These are phyloP conservation scores for Platalea minor DNA, from an alignment of 2,797 vertebrate genomes.

Conservation along the genomic window DNA sequence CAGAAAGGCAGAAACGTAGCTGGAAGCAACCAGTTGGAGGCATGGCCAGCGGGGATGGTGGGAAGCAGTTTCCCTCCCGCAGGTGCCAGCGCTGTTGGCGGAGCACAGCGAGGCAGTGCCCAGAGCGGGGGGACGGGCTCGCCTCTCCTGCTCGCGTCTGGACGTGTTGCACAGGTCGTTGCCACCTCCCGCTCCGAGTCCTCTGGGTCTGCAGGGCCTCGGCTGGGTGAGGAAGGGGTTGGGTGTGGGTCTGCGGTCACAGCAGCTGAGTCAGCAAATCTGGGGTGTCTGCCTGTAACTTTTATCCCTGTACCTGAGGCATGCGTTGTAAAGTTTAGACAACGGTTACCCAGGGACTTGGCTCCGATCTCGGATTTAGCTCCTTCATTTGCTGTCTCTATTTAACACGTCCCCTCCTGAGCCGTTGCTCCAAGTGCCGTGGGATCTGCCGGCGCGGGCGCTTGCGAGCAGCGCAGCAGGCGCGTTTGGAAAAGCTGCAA, in stretches of 20 bases:
- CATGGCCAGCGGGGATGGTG: rapidly evolving
- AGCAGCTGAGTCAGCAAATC: rapidly evolving
- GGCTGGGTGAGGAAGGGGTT: not conserved
- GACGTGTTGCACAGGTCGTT: not conserved
- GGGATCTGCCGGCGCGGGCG: not conserved
- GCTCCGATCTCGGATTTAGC: not conserved
- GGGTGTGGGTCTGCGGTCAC: not conserved
- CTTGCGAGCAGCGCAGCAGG: not conserved
- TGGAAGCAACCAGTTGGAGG: not conserved
- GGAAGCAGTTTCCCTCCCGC: not conserved
- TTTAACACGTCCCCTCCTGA: not conserved
- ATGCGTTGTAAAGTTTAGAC: rapidly evolving
- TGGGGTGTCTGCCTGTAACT: not conserved
- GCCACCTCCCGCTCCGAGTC: not conserved
- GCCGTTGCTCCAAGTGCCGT: not conserved
- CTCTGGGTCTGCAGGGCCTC: not conserved
- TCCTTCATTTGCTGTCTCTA: not conserved
- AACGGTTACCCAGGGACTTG: not conserved
- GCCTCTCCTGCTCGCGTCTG: rapidly evolving
- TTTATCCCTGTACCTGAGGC: not conserved
- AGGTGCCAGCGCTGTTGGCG: rapidly evolving
- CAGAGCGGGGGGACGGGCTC: rapidly evolving
- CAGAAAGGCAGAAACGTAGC: not conserved
- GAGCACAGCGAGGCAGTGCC: not conserved
- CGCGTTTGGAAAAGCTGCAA: not conserved